Evolutionary conservation across 2,797 vertebrate species (phyloP).

Genomic region (Hafferia zeledoni): DNA sequence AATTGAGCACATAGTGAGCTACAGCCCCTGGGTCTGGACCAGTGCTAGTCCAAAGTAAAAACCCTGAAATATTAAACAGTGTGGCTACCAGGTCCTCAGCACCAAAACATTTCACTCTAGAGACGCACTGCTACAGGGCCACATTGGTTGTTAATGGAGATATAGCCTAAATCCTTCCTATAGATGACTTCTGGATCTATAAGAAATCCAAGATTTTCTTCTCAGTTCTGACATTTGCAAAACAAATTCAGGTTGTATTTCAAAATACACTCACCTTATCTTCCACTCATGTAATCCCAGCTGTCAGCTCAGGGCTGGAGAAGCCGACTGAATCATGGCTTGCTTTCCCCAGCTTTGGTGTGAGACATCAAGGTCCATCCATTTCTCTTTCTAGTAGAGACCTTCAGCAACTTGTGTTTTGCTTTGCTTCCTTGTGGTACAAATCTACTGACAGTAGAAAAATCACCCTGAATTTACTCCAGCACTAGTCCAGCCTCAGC

Average conservation of each 20-base stretch:
- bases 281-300: not conserved
- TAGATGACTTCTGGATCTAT: not conserved
- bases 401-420: not conserved
- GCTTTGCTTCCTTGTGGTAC: not conserved
- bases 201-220: not conserved
- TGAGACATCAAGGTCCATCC: not conserved
- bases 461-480: not conserved
- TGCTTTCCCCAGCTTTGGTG: not conserved
- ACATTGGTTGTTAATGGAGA: not conserved
- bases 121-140: not conserved
- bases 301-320: not conserved
- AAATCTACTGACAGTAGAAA: not conserved
- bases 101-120: not conserved
- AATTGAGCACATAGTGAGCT: not conserved
- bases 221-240: not conserved
- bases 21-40: not conserved
- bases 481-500: not conserved
- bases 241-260: not conserved
- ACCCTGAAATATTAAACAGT: not conserved
- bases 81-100: not conserved
- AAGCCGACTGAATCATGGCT: not conserved
- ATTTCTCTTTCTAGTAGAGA: not conserved
- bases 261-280: fast-evolving
- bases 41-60: not conserved
- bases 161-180: not conserved